Conservation (phyloP, 2,888 invertebrate species). For the Sinodicranocentrus sp. region DNA sequence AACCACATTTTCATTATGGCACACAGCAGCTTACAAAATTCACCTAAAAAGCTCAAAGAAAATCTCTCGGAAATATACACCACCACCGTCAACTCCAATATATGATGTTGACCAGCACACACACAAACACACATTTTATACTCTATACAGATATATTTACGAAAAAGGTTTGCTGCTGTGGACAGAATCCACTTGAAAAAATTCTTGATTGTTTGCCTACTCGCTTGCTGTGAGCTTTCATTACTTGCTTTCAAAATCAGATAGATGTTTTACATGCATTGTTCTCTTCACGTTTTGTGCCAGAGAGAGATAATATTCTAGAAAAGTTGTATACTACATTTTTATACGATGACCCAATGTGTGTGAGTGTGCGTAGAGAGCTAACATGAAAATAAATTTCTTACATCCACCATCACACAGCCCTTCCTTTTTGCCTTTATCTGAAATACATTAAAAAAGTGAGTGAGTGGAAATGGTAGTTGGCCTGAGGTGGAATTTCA, state of each 20-base stretch:
- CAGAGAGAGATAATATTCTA: conserved; percentile 31
- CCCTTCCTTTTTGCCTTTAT: conserved; percentile 20
- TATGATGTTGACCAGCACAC: too few species aligned
- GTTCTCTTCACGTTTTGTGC: too few species aligned
- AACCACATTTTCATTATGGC: too few species aligned
- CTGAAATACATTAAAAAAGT: not conserved
- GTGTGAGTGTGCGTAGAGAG: not conserved
- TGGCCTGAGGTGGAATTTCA: not conserved
- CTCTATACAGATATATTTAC: too few species aligned
- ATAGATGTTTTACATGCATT: conserved; percentile 25
- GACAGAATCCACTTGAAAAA: conserved; percentile 27
- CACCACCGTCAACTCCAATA: too few species aligned
- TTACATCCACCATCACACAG: conserved; percentile 3
- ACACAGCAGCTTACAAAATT: too few species aligned
- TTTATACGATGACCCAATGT: conserved; percentile 16
- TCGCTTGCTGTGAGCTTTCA: conserved; percentile 51
- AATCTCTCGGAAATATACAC: too few species aligned
- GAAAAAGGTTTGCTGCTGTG: too few species aligned
- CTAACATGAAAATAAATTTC: not conserved
- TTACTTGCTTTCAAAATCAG: conserved; percentile 51
- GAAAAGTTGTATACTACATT: too few species aligned
- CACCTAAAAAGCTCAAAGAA: too few species aligned
- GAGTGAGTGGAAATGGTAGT: not conserved
- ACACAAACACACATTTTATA: too few species aligned
- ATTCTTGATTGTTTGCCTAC: conserved; percentile 50